phyloP scores from a whole-genome alignment of 2,797 vertebrate species.

The Enteromius trimaculatus region DNA sequence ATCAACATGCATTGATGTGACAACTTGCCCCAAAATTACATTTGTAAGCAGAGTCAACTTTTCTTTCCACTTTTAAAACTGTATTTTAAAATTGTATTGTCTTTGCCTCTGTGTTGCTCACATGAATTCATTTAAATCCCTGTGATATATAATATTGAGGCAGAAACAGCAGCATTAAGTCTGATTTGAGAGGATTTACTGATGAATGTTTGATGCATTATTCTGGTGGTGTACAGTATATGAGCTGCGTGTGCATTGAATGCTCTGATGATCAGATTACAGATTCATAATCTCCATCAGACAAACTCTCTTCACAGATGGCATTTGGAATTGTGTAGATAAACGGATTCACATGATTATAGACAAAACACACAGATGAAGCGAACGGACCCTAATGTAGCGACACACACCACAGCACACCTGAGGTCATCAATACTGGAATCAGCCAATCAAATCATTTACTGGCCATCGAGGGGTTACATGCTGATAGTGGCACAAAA shows the following conservation, averaged over 20 bases:
- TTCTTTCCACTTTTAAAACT: not conserved
- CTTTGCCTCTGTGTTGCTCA: not conserved
- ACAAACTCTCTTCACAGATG: constrained; percentile 7
- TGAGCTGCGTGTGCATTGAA: not conserved
- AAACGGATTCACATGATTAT: not conserved
- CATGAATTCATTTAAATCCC: not conserved
- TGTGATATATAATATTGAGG: not conserved
- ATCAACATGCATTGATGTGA: not conserved
- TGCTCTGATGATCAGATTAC: constrained; percentile 6
- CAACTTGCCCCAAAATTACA: not conserved
- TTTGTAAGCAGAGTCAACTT: no score
- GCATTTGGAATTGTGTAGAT: not conserved
- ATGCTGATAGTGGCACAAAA: not conserved
- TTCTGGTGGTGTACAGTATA: not conserved
- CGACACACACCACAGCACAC: not conserved
- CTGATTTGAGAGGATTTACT: constrained; percentile 10
- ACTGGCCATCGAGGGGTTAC: not conserved
- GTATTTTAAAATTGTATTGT: not conserved
- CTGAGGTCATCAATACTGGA: not conserved
- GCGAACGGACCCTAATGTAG: not conserved
- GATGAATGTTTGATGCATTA: not conserved
- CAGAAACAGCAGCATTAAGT: not conserved
- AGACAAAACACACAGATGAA: constrained; percentile 11
- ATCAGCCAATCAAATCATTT: not conserved
- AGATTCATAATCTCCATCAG: constrained; percentile 7